These are phyloP conservation scores for Brachionus manjavacas DNA, from an alignment of 1,140 invertebrate genomes.

Conservation along the genomic window DNA sequence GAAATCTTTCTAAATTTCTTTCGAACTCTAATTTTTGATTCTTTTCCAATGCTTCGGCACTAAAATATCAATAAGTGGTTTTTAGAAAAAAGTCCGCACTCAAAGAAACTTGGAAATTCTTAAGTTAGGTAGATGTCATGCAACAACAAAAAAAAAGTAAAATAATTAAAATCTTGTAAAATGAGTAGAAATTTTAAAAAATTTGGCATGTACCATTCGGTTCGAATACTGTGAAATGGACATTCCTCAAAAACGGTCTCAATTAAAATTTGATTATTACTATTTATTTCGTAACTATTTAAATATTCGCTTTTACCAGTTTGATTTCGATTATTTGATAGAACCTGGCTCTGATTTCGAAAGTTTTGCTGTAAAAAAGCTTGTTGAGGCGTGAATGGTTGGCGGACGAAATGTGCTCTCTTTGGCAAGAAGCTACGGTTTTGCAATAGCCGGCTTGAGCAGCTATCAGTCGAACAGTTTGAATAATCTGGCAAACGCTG, in stretches of 20 bases:
- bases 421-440: neutral
- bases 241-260: constrained; percentile 52
- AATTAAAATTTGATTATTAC: constrained; percentile 44
- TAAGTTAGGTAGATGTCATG: neutral
- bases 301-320: constrained; percentile 45
- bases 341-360: constrained; percentile 54
- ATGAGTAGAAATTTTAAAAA: constrained; percentile 38
- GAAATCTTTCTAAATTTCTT: constrained; percentile 89
- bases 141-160: neutral
- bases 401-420: neutral
- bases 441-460: neutral
- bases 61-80: constrained; percentile 57
- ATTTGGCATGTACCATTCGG: constrained; percentile 56
- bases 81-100: neutral
- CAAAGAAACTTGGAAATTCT: neutral
- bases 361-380: constrained; percentile 46
- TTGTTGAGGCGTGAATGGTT: neutral
- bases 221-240: constrained; percentile 58
- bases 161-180: neutral
- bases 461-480: neutral
- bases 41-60: constrained; percentile 77
- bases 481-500: neutral
- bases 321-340: constrained; percentile 42
- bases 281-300: constrained; percentile 9
- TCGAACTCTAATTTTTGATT: constrained; percentile 94